Evolutionary conservation across 92 coral and sea anemone genomes (phyloP).

Genomic region (Phenganax marumi): DNA sequence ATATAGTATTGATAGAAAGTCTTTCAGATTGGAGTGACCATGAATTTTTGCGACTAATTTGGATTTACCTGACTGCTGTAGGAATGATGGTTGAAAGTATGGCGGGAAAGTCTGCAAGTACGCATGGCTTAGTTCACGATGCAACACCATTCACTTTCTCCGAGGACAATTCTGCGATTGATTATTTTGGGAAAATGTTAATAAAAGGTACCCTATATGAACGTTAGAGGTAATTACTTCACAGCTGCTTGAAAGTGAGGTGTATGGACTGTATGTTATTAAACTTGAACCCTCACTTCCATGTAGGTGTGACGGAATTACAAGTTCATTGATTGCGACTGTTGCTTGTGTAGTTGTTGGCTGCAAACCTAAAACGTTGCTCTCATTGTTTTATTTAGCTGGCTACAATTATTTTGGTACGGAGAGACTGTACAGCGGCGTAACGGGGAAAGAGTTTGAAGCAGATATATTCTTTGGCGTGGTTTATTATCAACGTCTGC

Average conservation of each 20-base stretch:
- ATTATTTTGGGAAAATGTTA: constrained; percentile 85
- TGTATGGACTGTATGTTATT: not conserved
- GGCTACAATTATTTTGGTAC: constrained; percentile 96
- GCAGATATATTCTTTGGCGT: constrained; percentile 97
- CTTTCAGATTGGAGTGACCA: too few species aligned
- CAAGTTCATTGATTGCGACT: not conserved
- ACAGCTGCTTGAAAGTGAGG: not conserved
- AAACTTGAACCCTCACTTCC: not conserved
- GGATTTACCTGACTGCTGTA: constrained; percentile 4
- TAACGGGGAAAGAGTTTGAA: constrained; percentile 93
- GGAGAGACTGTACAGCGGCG: constrained; percentile 94
- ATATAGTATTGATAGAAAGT: too few species aligned
- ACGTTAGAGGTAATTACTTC: not conserved
- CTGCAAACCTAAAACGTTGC: not conserved
- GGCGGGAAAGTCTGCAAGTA: constrained; percentile 94
- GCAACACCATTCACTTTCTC: constrained; percentile 96
- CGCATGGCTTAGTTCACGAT: constrained; percentile 85
- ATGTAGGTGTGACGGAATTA: not conserved
- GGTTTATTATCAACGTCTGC: constrained; percentile 92
- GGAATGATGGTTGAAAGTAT: constrained; percentile 99
- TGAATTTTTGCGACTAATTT: too few species aligned
- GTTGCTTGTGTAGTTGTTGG: too few species aligned
- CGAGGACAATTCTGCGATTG: constrained; percentile 89
- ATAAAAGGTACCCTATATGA: constrained; percentile 58
- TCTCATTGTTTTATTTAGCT: constrained; percentile 52